A percentile compares a stretch with the other conserved stretches of the same genome.
These are phyloP conservation scores for Linepithema humile DNA, from an alignment of 1,140 invertebrate species.

Conservation along the genomic window DNA sequence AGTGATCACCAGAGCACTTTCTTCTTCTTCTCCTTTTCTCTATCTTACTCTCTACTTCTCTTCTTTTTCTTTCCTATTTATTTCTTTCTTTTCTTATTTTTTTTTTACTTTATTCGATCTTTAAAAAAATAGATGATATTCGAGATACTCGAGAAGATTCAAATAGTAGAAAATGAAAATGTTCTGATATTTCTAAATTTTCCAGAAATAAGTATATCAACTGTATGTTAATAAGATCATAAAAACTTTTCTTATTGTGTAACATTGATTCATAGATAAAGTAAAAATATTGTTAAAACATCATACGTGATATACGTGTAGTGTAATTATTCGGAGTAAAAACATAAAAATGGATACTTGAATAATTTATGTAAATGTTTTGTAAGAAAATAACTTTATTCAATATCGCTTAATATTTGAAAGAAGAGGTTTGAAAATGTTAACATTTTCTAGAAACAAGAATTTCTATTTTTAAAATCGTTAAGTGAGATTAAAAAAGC, in stretches of 20 bases:
- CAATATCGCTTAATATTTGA: too few species aligned
- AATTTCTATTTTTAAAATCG: too few species aligned
- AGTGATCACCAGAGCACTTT: conserved; percentile 76
- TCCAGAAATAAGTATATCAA: background rate
- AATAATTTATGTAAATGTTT: too few species aligned
- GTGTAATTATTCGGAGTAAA: too few species aligned
- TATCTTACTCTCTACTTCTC: background rate
- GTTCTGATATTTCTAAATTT: background rate
- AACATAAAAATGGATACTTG: too few species aligned
- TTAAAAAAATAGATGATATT: conserved; percentile 1
- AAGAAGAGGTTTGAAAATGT: too few species aligned
- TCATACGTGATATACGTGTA: too few species aligned
- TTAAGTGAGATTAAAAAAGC: background rate
- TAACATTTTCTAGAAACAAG: too few species aligned
- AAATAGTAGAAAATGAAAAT: background rate
- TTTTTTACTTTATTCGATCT: conserved; percentile 1
- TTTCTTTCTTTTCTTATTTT: background rate
- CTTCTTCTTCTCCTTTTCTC: conserved; percentile 61
- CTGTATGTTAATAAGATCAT: background rate
- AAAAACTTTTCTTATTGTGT: background rate
- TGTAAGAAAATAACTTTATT: too few species aligned
- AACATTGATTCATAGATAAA: background rate
- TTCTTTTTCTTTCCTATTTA: background rate
- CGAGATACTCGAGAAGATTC: too few species aligned
- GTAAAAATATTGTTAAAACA: background rate